phyloP scores from a whole-genome alignment of 2,888 invertebrate species.

The Cryptops parisi region DNA sequence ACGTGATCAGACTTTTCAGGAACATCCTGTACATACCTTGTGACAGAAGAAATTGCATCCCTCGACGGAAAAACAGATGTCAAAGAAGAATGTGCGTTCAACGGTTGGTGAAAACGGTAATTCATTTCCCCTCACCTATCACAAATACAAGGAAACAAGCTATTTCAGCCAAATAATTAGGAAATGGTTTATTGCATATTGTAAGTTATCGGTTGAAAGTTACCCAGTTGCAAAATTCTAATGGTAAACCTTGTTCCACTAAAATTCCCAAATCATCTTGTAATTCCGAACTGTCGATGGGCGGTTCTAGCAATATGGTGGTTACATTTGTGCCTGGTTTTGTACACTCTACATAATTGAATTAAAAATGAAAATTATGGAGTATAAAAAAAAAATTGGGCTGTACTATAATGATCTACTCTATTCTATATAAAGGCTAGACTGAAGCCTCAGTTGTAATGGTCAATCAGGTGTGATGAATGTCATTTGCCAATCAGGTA shows the following conservation, averaged over 20 bases:
- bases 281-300: conserved; percentile 24
- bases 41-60: conserved; percentile 34
- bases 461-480: too few species aligned
- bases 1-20: too few species aligned
- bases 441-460: too few species aligned
- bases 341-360: conserved; percentile 22
- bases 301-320: conserved; percentile 32
- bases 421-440: too few species aligned
- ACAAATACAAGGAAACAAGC: too few species aligned
- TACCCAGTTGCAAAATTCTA: conserved; percentile 26
- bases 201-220: too few species aligned
- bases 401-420: too few species aligned
- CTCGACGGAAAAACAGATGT: conserved; percentile 34
- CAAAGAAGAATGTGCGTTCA: conserved; percentile 28
- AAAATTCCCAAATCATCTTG: conserved; percentile 32
- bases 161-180: too few species aligned
- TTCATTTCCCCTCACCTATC: conserved; percentile 25
- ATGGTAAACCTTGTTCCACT: conserved; percentile 32
- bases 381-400: too few species aligned
- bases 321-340: conserved; percentile 33
- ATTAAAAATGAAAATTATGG: conserved; percentile 9
- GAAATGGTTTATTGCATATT: too few species aligned
- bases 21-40: conserved; percentile 29
- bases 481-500: too few species aligned
- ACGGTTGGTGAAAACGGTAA: conserved; percentile 31